Evolutionary conservation across 2,113 vertebrate genomes (phyloP).

Genomic region (Nibea albiflora): DNA sequence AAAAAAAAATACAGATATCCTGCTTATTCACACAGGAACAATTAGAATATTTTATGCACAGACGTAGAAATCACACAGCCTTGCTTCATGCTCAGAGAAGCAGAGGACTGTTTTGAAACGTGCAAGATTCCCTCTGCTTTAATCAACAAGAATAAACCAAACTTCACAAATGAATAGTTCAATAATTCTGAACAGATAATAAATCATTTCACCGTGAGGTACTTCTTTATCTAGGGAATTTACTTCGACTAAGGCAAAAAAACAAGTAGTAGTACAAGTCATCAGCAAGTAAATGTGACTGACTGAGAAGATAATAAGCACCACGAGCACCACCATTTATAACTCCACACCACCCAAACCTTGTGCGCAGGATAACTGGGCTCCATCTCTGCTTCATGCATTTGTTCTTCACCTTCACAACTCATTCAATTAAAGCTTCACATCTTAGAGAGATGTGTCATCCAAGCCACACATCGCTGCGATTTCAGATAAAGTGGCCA

Average conservation of each 20-base stretch:
- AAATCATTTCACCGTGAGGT: not conserved
- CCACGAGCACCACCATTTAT: not conserved
- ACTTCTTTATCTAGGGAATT: not conserved
- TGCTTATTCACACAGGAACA: not conserved
- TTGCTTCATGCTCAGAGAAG: not conserved
- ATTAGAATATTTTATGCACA: not conserved
- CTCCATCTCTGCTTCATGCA: not conserved
- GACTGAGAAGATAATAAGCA: slow-evolving; percentile 1
- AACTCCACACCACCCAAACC: not conserved
- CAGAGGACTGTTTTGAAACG: not conserved
- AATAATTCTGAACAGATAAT: not conserved
- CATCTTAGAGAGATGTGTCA: not conserved
- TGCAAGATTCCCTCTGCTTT: not conserved
- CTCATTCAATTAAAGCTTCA: not conserved
- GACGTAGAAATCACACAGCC: not conserved
- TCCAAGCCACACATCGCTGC: not conserved
- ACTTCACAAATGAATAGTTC: not conserved
- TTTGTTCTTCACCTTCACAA: not conserved
- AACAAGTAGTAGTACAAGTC: not conserved
- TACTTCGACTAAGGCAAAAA: not conserved
- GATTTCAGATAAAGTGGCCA: not conserved
- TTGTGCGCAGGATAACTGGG: not conserved
- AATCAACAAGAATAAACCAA: not conserved
- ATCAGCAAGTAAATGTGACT: not conserved
- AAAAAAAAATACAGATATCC: not conserved